A percentile compares a stretch with the other conserved stretches of the same genome.
phyloP scores from a whole-genome alignment of 2,113 vertebrate genomes.

The Diglossa brunneiventris region DNA sequence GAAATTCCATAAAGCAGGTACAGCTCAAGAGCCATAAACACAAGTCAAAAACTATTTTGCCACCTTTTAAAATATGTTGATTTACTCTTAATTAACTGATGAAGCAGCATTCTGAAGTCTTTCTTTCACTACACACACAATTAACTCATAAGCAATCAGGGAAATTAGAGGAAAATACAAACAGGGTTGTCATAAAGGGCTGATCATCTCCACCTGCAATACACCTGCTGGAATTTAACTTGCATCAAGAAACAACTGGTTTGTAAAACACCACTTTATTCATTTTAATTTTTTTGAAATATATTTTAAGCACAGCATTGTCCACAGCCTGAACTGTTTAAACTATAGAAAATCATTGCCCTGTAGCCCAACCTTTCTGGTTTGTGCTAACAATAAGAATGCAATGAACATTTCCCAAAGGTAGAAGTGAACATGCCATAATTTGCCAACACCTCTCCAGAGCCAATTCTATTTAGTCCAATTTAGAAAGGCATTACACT shows the following conservation, averaged over 20 bases:
- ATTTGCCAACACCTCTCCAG: neutral
- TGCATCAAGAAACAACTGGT: neutral
- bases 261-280: neutral
- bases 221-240: slow-evolving; percentile 58
- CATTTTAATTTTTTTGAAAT: rapidly evolving
- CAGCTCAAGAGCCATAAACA: neutral
- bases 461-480: neutral
- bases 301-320: neutral
- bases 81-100: slow-evolving; percentile 73
- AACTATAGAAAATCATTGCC: neutral
- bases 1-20: neutral
- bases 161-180: slow-evolving; percentile 70
- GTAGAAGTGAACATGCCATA: rapidly evolving
- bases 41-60: slow-evolving; percentile 12
- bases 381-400: neutral
- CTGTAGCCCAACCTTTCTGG: neutral
- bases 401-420: neutral
- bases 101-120: slow-evolving; percentile 58
- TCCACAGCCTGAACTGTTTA: neutral
- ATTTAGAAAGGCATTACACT: neutral
- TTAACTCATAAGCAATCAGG: slow-evolving; percentile 73
- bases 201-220: slow-evolving; percentile 67
- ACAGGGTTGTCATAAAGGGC: slow-evolving; percentile 37
- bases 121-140: slow-evolving; percentile 58
- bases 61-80: slow-evolving; percentile 52